A percentile compares a stretch with the other conserved stretches of the same genome.
Evolutionary conservation across 2,888 invertebrate genomes (phyloP).

Genomic region (Thereva nobilitata): DNA sequence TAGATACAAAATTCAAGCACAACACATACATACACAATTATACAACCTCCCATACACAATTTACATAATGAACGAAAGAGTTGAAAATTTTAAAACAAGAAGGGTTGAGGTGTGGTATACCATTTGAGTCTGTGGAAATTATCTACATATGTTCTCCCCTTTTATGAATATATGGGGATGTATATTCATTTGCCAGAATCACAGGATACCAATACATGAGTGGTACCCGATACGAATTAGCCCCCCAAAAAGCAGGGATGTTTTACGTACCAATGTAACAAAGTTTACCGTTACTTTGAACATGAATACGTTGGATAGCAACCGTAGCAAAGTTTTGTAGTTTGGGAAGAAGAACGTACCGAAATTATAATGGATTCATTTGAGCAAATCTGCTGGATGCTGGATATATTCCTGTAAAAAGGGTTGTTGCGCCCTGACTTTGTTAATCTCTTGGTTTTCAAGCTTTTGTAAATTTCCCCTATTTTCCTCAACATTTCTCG

Average conservation of each 20-base stretch:
- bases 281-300: conserved; percentile 27
- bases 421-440: conserved; percentile 11
- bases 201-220: conserved; percentile 30
- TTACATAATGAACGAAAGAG: conserved; percentile 43
- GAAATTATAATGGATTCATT: neutral
- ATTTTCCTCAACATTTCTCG: neutral
- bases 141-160: conserved; percentile 42
- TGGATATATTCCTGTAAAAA: conserved; percentile 2
- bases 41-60: conserved; percentile 24
- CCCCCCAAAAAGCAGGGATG: conserved; percentile 23
- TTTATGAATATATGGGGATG: conserved; percentile 30
- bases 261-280: conserved; percentile 29
- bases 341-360: too few species aligned
- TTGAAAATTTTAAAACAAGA: conserved; percentile 42
- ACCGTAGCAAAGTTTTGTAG: conserved; percentile 1
- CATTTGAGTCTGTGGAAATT: conserved; percentile 41
- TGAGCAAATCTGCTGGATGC: conserved; percentile 16
- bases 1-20: conserved; percentile 20
- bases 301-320: conserved; percentile 5
- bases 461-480: conserved; percentile 15
- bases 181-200: conserved; percentile 1
- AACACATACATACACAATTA: conserved; percentile 9
- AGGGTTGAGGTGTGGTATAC: conserved; percentile 40
- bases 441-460: neutral
- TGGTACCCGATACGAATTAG: conserved; percentile 22